Percentiles rank a stretch among this genome's conserved stretches.
These are phyloP conservation scores for Hipposideros larvatus DNA, from an alignment of 2,797 vertebrate genomes.

Conservation along the genomic window DNA sequence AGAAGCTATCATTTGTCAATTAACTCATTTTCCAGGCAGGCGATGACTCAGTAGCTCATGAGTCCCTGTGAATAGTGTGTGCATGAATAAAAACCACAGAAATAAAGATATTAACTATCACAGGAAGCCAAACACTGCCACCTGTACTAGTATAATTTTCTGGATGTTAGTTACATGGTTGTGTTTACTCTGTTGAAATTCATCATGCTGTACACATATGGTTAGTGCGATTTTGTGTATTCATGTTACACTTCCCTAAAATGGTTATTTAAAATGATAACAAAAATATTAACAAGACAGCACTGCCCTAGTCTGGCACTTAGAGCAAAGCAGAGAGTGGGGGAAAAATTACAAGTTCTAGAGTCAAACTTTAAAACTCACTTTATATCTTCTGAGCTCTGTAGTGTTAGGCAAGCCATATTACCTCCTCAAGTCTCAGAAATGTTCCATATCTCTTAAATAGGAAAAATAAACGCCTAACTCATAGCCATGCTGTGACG, in stretches of 20 bases:
- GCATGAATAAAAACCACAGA: background rate
- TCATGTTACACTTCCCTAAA: background rate
- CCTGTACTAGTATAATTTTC: background rate
- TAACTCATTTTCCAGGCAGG: constrained; percentile 19
- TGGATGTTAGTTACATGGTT: background rate
- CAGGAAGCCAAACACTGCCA: background rate
- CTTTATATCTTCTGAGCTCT: background rate
- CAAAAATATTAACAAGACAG: background rate
- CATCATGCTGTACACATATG: background rate
- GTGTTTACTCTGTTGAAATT: constrained; percentile 1
- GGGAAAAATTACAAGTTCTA: background rate
- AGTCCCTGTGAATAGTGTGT: background rate
- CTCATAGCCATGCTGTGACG: background rate
- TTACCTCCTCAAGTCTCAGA: background rate
- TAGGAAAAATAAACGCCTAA: background rate
- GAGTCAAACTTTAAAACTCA: constrained; percentile 16
- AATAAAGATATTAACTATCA: background rate
- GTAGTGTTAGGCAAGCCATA: background rate
- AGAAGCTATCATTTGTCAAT: background rate
- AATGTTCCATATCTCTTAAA: background rate
- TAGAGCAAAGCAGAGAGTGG: background rate
- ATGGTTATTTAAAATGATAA: constrained; percentile 1
- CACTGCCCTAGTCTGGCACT: background rate
- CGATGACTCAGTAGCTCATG: background rate
- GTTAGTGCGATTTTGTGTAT: background rate